Conservation (phyloP, 2,888 invertebrate species). For the Acrobasis consociella region DNA sequence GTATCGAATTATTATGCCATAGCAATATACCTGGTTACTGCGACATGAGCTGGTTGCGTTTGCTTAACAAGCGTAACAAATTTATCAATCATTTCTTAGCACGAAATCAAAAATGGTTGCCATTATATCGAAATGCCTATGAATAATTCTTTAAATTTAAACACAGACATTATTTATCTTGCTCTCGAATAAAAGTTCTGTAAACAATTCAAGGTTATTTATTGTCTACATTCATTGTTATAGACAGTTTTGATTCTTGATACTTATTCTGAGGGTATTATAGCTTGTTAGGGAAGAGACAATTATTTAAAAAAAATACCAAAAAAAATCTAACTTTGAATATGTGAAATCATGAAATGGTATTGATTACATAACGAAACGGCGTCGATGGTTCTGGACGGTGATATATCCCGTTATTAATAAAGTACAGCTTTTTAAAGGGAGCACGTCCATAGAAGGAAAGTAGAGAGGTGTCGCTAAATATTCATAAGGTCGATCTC, state of each 20-base stretch:
- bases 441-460: constrained; percentile 63
- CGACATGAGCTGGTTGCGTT: constrained; percentile 21
- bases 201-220: too few species aligned
- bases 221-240: too few species aligned
- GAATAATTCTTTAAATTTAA: neutral
- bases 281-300: too few species aligned
- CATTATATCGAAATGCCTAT: constrained; percentile 4
- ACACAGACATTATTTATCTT: neutral
- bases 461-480: constrained; percentile 61
- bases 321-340: too few species aligned
- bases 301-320: too few species aligned
- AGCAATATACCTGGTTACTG: constrained; percentile 14
- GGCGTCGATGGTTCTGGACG: constrained; percentile 35
- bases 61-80: constrained; percentile 22
- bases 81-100: constrained; percentile 22
- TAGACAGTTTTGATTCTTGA: too few species aligned
- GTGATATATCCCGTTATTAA: constrained; percentile 56
- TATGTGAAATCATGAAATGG: too few species aligned
- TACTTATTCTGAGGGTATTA: too few species aligned
- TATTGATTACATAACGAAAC: neutral
- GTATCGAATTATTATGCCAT: constrained; percentile 20
- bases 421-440: constrained; percentile 46
- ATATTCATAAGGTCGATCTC: constrained; percentile 67
- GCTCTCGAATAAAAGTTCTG: neutral
- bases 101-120: constrained; percentile 19